Conservation (phyloP, 2,888 invertebrate species). For the Amaurobius ferox region DNA sequence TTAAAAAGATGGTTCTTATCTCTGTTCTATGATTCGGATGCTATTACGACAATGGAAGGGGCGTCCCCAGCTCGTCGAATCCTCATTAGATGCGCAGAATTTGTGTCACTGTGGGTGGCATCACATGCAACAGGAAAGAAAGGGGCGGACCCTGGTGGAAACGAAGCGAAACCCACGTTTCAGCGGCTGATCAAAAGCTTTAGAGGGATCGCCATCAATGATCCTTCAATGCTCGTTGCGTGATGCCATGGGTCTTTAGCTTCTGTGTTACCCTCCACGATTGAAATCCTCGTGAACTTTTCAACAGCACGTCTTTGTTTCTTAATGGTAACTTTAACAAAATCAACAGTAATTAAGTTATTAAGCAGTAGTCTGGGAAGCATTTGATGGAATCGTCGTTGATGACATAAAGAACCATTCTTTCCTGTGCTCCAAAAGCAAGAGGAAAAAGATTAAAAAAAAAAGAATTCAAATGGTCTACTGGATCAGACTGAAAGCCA, state of each 20-base stretch:
- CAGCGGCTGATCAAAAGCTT: conserved; percentile 45
- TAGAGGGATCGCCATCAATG: conserved; percentile 36
- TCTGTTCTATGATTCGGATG: conserved; percentile 2
- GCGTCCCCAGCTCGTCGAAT: conserved; percentile 50
- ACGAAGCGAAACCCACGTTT: conserved; percentile 37
- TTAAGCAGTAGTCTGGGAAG: neutral
- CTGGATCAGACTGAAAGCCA: neutral
- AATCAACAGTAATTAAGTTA: conserved; percentile 44
- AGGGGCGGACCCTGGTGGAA: conserved; percentile 38
- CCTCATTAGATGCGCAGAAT: conserved; percentile 64
- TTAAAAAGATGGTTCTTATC: conserved; percentile 24
- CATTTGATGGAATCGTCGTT: conserved; percentile 36
- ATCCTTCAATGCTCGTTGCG: conserved; percentile 17
- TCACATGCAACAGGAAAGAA: conserved; percentile 59
- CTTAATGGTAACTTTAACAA: conserved; percentile 16
- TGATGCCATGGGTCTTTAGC: conserved; percentile 42
- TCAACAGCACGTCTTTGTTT: conserved; percentile 34
- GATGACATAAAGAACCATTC: conserved; percentile 1
- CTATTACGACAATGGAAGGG: conserved; percentile 50
- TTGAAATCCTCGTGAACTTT: neutral
- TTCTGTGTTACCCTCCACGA: conserved; percentile 6
- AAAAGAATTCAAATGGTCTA: neutral
- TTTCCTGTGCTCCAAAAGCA: neutral
- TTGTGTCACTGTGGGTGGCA: conserved; percentile 67
- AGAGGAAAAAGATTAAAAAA: neutral